phyloP scores from a whole-genome alignment of 2,888 invertebrate species.

The Chymomyza fuscimana region DNA sequence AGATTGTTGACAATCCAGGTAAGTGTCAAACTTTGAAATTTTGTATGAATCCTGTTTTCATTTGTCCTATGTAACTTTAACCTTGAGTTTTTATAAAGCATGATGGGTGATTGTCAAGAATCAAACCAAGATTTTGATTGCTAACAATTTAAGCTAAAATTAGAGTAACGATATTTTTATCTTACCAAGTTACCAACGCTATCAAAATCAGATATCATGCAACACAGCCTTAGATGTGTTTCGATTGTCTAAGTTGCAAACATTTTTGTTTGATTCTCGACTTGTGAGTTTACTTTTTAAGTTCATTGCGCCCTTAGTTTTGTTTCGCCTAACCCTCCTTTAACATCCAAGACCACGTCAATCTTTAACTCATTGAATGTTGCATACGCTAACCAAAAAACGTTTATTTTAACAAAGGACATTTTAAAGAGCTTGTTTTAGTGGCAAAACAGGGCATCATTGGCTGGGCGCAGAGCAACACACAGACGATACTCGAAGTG shows the following conservation, averaged over 20 bases:
- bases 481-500: slow-evolving; percentile 92
- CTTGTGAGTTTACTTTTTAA: slow-evolving; percentile 11
- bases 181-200: not conserved
- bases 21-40: slow-evolving; percentile 40
- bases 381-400: slow-evolving; percentile 75
- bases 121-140: no score
- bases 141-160: no score
- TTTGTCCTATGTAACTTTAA: slow-evolving; percentile 12
- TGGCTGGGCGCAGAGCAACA: slow-evolving; percentile 92
- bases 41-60: not conserved
- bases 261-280: slow-evolving; percentile 2
- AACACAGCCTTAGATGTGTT: no score
- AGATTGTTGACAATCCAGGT: slow-evolving; percentile 89
- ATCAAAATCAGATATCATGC: no score
- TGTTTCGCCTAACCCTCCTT: slow-evolving; percentile 28
- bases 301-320: slow-evolving; percentile 13
- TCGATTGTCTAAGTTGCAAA: no score
- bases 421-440: slow-evolving; percentile 80
- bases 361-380: slow-evolving; percentile 69
- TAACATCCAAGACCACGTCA: slow-evolving; percentile 46
- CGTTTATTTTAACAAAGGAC: slow-evolving; percentile 79
- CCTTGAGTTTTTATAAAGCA: slow-evolving; percentile 33
- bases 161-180: no score
- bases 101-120: not conserved
- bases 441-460: slow-evolving; percentile 83